Evolutionary conservation across 64 coral and sea anemone species (phyloP), one percentile per base, ranked within the genome.

Genomic region (Exaiptasia diaphana): DNA sequence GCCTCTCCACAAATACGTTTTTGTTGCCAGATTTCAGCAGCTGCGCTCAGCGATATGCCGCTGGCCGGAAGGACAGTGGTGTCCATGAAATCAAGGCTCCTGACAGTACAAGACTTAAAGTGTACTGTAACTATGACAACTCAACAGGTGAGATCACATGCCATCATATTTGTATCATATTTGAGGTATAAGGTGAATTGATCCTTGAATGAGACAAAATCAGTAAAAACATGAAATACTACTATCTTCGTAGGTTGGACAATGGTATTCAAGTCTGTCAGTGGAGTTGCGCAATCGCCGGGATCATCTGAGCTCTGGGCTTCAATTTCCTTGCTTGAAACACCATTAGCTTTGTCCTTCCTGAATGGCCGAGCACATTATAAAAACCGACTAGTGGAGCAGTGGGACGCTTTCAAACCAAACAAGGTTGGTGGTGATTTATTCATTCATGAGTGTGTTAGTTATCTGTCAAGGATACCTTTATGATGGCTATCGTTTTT

Each of bases 181-280:
- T n/a, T n/a, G n/a, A n/a, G n/a, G n/a, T 27, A 12, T 25, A 33
- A 37, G 73, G 73, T 56, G 27, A 56, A 56, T n/a, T n/a, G n/a
- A n/a, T n/a, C n/a, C n/a, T n/a, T n/a, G n/a, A n/a, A n/a, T n/a
- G n/a, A n/a, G n/a, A 69, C 34, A 39, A 40, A 69, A 38, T 4
- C 21, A 18, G 2, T n/a, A 21, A 40, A 69, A 69, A 17, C 20
- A 41, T 4, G 13, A 18, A 3, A 21, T 0, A 5, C 12, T 2
- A 41, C 33, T 62, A 62, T 2, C 11, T 24, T 21, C 12, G 58
- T n/a, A n/a, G 79, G 79, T 37, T 82, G 67, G 46, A 83, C 80
- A 1, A 83, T 83, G 80, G 65, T 67, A 18, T 82, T 82, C 43
- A 82, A 82, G 32, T 25, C 45, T 23, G 79, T 82, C 1, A 49